Conservation (phyloP, 1,140 invertebrate species). For the Harlomillsia oculata region DNA sequence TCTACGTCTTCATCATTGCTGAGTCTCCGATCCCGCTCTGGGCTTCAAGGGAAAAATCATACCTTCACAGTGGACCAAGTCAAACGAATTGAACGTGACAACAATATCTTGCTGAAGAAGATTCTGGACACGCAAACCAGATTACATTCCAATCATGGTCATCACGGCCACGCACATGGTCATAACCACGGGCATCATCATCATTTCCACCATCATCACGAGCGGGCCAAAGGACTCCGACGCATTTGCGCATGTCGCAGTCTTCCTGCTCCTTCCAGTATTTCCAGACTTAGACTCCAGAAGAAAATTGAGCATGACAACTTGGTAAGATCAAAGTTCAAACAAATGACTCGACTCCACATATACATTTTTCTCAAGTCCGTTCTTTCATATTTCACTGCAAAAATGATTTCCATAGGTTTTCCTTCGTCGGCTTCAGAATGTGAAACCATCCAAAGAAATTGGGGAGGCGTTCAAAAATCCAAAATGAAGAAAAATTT, state of each 20-base stretch:
- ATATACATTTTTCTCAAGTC: background rate
- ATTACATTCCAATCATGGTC: background rate
- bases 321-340: constrained; percentile 6
- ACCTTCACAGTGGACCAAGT: constrained; percentile 15
- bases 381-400: too few species aligned
- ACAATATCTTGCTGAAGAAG: constrained; percentile 9
- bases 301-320: constrained; percentile 17
- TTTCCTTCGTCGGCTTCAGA: constrained; percentile 8
- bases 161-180: background rate
- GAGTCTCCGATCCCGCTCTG: too few species aligned
- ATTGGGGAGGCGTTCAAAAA: constrained; percentile 19
- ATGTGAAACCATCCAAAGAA: constrained; percentile 17
- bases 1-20: too few species aligned
- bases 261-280: background rate
- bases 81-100: constrained; percentile 13
- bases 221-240: too few species aligned
- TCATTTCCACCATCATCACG: too few species aligned
- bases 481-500: too few species aligned
- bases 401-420: too few species aligned
- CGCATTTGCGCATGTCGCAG: background rate
- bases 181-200: too few species aligned
- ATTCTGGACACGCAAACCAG: constrained; percentile 5
- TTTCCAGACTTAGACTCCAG: constrained; percentile 11
- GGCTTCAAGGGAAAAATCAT: constrained; percentile 7
- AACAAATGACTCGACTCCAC: background rate